Conservation (phyloP, 1,140 invertebrate species). For the Steinernema feltiae region DNA sequence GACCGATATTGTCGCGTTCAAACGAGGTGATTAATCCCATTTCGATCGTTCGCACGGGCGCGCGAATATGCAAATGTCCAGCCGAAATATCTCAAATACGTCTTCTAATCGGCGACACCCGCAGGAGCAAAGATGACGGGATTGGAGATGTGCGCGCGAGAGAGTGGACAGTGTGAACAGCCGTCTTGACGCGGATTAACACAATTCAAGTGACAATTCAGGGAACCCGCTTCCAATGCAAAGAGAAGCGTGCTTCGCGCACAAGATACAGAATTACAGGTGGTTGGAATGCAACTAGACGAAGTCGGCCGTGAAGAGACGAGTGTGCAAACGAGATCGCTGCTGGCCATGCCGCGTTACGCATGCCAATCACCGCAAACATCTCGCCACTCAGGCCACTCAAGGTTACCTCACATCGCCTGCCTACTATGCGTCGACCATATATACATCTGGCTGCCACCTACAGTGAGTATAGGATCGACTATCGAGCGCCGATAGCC, state of each 20-base stretch:
- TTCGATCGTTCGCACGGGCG: neutral
- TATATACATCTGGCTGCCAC: neutral
- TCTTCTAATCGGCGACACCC: neutral
- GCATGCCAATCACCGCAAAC: conserved; percentile 13
- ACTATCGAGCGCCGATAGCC: neutral
- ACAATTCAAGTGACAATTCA: neutral
- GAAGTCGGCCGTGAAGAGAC: too few relatives aligned
- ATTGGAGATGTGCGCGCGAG: neutral
- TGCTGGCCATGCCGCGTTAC: neutral
- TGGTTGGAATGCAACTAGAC: too few relatives aligned
- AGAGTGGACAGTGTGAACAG: neutral
- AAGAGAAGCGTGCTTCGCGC: neutral
- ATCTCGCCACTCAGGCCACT: conserved; percentile 5
- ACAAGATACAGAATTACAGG: too few relatives aligned
- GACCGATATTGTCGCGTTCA: conserved; percentile 1
- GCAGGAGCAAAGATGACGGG: neutral
- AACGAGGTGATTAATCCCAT: conserved; percentile 13
- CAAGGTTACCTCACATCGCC: conserved; percentile 15
- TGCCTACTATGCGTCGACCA: neutral
- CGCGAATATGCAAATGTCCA: conserved; percentile 5
- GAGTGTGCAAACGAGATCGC: neutral
- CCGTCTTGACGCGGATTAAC: conserved; percentile 8
- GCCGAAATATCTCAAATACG: neutral
- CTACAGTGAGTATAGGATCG: neutral
- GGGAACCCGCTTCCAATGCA: too few relatives aligned